phyloP scores from a whole-genome alignment of 2,888 invertebrate genomes.

The Physocephala rufipes region DNA sequence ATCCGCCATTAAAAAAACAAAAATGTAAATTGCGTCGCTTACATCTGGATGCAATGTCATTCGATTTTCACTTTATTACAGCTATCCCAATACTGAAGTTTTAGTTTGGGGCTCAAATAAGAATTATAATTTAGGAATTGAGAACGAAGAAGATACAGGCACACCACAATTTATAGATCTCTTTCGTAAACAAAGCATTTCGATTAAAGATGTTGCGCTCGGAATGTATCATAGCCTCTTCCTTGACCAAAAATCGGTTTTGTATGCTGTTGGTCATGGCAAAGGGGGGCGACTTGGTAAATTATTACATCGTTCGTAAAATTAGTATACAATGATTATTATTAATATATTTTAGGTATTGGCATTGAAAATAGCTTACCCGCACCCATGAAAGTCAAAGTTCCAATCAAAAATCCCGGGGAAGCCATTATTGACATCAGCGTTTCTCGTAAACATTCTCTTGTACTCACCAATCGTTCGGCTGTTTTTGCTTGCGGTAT shows the following conservation, averaged over 20 bases:
- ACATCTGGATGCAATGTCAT: no score
- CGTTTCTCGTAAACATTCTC: constrained; percentile 61
- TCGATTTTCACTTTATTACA: constrained; percentile 41
- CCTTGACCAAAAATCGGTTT: constrained; percentile 60
- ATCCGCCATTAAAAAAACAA: background rate
- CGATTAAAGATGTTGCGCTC: constrained; percentile 70
- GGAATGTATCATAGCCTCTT: constrained; percentile 63
- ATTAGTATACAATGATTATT: no score
- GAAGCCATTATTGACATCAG: constrained; percentile 61
- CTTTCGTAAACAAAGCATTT: constrained; percentile 72
- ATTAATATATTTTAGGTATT: constrained; percentile 74
- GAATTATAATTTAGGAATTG: constrained; percentile 84
- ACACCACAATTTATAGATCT: constrained; percentile 75
- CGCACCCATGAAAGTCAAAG: constrained; percentile 57
- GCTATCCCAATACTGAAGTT: constrained; percentile 68
- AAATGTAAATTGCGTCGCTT: background rate
- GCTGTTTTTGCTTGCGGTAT: constrained; percentile 71
- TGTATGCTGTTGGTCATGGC: constrained; percentile 84
- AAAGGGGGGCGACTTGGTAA: constrained; percentile 79
- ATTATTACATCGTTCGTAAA: no score
- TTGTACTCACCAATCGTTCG: constrained; percentile 59
- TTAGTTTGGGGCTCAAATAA: constrained; percentile 88
- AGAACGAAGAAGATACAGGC: constrained; percentile 72
- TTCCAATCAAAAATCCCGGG: constrained; percentile 54
- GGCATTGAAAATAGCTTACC: constrained; percentile 69